phyloP scores from a whole-genome alignment of 2,797 vertebrate species.

The Somateria mollissima region DNA sequence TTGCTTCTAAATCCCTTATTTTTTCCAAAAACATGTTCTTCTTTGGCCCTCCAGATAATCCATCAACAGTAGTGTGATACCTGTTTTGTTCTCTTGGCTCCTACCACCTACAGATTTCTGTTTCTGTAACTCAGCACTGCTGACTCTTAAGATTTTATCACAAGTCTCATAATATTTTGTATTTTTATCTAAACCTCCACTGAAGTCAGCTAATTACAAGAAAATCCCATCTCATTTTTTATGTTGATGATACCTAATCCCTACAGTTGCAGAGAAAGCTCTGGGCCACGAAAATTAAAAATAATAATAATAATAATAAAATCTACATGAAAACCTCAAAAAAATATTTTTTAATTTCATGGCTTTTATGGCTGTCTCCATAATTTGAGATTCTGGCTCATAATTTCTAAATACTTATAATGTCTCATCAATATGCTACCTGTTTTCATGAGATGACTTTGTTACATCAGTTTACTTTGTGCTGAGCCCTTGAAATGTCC shows the following conservation, averaged over 20 bases:
- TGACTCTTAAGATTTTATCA: constrained; percentile 60
- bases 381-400: background rate
- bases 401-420: background rate
- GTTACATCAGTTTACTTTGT: background rate
- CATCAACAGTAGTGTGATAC: background rate
- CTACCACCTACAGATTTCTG: constrained; percentile 35
- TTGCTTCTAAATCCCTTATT: background rate
- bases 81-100: constrained; percentile 21
- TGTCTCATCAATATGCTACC: background rate
- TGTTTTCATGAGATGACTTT: background rate
- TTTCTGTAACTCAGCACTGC: constrained; percentile 35
- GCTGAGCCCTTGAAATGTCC: background rate
- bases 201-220: constrained; percentile 43
- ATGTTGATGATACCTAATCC: background rate
- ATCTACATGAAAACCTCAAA: background rate
- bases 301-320: background rate
- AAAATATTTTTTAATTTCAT: background rate
- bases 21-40: background rate
- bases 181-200: constrained; percentile 43
- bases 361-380: background rate
- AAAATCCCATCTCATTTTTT: constrained; percentile 9
- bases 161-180: constrained; percentile 33
- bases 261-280: background rate
- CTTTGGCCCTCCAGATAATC: background rate
- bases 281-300: background rate